phyloP scores from a whole-genome alignment of 2,797 vertebrate genomes.

The Manis crassicaudata region DNA sequence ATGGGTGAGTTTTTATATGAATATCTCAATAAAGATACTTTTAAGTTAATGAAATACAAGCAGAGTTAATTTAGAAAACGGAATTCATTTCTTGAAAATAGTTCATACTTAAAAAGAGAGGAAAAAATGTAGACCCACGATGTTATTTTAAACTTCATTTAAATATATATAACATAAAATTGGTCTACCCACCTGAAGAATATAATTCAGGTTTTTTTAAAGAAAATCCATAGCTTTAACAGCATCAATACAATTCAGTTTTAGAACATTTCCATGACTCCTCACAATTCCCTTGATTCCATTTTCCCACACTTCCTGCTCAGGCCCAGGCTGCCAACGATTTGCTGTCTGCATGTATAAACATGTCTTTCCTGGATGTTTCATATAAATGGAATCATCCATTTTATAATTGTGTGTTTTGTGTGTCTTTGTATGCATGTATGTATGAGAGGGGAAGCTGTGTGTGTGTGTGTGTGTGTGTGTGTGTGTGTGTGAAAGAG shows the following conservation, averaged over 20 bases:
- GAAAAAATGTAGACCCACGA: neutral
- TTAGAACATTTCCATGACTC: neutral
- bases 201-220: neutral
- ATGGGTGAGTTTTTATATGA: neutral
- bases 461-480: neutral
- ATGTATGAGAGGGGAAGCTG: too few relatives aligned
- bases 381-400: neutral
- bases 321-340: neutral
- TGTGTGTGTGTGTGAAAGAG: neutral
- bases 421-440: too few relatives aligned
- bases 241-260: neutral
- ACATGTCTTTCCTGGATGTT: neutral
- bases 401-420: neutral
- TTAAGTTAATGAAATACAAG: neutral
- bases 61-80: neutral
- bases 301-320: accelerated
- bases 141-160: neutral
- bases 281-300: neutral
- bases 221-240: neutral
- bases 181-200: neutral
- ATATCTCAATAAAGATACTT: neutral
- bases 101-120: neutral
- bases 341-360: neutral
- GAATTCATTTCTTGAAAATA: neutral
- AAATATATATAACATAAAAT: neutral